A percentile compares a stretch with the other conserved stretches of the same genome.
Conservation (phyloP, 2,113 vertebrate genomes). For the Canis aureus region DNA sequence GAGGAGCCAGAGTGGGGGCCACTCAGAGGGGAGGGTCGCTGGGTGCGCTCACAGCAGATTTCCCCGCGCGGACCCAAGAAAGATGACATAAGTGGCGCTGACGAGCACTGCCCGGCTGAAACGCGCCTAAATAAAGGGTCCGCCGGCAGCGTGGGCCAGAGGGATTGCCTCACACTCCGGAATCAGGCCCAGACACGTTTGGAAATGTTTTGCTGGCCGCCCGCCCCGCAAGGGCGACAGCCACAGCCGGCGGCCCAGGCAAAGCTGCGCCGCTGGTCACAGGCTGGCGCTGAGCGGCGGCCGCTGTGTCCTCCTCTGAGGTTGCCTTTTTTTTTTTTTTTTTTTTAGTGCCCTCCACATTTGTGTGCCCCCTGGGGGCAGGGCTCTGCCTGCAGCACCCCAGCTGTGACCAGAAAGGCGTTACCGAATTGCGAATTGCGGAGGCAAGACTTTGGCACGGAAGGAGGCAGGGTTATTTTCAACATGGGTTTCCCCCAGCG, state of each 20-base stretch:
- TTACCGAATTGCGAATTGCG: too few species aligned
- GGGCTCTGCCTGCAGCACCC: neutral
- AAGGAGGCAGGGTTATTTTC: neutral
- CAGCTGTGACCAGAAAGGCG: neutral
- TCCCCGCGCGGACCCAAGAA: neutral
- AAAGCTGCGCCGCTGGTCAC: neutral
- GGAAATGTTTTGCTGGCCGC: constrained; percentile 57
- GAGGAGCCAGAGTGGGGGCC: neutral
- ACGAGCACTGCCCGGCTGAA: neutral
- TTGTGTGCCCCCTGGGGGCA: neutral
- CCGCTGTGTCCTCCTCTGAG: neutral
- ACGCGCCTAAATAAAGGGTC: constrained; percentile 37
- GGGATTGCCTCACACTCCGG: constrained; percentile 70
- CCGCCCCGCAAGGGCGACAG: constrained; percentile 52
- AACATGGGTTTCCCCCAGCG: neutral
- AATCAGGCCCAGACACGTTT: constrained; percentile 66
- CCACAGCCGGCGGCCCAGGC: neutral
- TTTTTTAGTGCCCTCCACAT: neutral
- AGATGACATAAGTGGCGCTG: constrained; percentile 68
- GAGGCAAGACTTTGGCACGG: neutral
- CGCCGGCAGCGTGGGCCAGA: constrained; percentile 27
- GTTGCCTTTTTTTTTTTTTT: neutral
- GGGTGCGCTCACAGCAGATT: neutral
- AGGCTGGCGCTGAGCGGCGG: neutral
- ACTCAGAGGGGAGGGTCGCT: neutral